Evolutionary conservation across 1,140 invertebrate species (phyloP), one percentile per base, ranked within the genome.

Genomic region (Meloidogyne hapla): DNA sequence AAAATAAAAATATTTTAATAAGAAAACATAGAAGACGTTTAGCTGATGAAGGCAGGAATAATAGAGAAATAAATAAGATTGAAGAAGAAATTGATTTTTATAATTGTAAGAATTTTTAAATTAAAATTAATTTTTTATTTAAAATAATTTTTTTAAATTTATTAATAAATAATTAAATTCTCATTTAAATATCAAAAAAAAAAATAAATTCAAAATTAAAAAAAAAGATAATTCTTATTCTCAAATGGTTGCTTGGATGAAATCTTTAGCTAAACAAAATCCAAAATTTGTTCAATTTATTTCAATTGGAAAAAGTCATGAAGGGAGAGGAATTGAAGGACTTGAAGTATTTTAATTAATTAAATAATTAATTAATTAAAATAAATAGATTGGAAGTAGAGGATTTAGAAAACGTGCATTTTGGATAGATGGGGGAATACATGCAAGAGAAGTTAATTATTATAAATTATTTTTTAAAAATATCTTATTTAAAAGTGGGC

Each of bases 351-450:
- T 42, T 67, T 8, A 23, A 25, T 18, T 42, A n/a, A 26, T 28
- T 40, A 48, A 67, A 21, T n/a, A 18, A 21, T 63, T 75, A n/a
- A 45, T 18, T 61, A 18, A 42, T 42, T 79, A 21, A 45, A 26
- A 77, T 23, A n/a, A 63, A 48, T 77, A 85, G 86, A 87, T 85
- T 65, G 84, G 84, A 33, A 80, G 76, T n/a, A 69, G 75, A 38
- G 75, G 79, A 10, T 64, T 67, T n/a, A 74, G 69, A 9, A 86
- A 87, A 69, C 77, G 85, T 66, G 77, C 83, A 10, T 83, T 86
- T 75, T 86, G 85, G 85, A 85, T 86, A 21, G 85, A 86, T 77
- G 81, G 80, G 6, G 84, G 84, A 9, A 85, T 85, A 23, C 83
- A 85, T 71, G 83, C 84, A 12, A 78, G 75, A 68, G 65, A 61